phyloP scores from a whole-genome alignment of 1,140 invertebrate species.

The Zelostemma sp. region DNA sequence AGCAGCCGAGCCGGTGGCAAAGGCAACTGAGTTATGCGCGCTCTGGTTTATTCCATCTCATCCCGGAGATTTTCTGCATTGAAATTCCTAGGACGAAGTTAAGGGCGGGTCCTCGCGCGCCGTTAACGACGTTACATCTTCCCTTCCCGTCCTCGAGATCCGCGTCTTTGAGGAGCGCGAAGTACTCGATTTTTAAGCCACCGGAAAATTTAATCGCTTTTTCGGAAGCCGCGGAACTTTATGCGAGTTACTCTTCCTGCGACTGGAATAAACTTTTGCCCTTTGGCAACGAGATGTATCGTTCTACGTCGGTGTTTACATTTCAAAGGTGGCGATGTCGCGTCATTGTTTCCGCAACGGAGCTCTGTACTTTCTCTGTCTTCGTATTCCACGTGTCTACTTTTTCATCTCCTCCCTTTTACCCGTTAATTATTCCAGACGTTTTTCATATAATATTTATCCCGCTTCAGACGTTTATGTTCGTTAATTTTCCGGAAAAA shows the following conservation, averaged over 20 bases:
- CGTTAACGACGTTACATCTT: constrained; percentile 26
- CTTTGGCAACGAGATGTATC: not conserved
- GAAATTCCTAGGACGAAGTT: constrained; percentile 52
- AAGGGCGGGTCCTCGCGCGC: constrained; percentile 33
- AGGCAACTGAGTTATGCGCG: constrained; percentile 59
- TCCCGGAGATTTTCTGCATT: constrained; percentile 59
- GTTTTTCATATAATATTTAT: no score
- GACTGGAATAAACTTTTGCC: constrained; percentile 2
- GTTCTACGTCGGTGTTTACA: not conserved
- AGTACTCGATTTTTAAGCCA: no score
- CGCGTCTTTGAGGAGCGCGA: constrained; percentile 2
- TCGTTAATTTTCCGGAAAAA: no score
- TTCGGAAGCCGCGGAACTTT: not conserved
- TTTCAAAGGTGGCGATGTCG: not conserved
- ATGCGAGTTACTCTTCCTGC: not conserved
- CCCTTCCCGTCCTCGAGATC: constrained; percentile 5
- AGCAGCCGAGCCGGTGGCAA: constrained; percentile 51
- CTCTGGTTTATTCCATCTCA: constrained; percentile 61
- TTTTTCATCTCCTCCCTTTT: constrained; percentile 16
- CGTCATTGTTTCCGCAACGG: constrained; percentile 2
- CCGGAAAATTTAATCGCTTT: no score
- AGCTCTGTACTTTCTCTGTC: not conserved
- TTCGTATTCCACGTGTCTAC: not conserved
- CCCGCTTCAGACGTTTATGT: no score
- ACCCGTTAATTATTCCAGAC: no score